Evolutionary conservation across 2,113 vertebrate genomes (phyloP).

Genomic region (Melanerpes aurifrons): DNA sequence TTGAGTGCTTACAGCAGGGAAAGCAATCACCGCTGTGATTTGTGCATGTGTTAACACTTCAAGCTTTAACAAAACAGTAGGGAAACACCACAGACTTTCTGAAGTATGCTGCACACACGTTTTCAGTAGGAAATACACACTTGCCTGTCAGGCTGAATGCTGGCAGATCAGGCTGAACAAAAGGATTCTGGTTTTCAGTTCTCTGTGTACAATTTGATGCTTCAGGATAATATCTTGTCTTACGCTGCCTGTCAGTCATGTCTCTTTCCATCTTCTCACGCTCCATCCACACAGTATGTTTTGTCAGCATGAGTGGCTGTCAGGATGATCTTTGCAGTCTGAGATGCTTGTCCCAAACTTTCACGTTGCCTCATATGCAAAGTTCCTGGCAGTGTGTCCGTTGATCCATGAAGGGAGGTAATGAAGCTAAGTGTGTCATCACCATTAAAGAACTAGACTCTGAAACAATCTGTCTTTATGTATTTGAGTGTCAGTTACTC

Average conservation of each 20-base stretch:
- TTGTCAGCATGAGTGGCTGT: neutral
- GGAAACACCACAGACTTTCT: neutral
- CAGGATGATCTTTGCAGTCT: neutral
- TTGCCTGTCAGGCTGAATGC: neutral
- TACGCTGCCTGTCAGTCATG: accelerated
- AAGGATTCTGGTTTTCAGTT: neutral
- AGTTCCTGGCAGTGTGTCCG: neutral
- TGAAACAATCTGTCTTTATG: neutral
- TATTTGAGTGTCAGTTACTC: neutral
- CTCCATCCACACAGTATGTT: neutral
- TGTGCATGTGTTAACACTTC: neutral
- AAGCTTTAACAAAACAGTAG: neutral
- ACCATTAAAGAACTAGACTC: neutral
- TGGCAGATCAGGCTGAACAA: neutral
- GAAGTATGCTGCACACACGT: accelerated
- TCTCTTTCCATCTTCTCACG: neutral
- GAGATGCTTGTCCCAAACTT: neutral
- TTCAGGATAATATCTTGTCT: neutral
- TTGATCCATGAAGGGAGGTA: neutral
- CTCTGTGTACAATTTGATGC: neutral
- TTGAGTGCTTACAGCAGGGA: neutral
- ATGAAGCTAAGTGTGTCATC: neutral
- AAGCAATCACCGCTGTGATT: neutral
- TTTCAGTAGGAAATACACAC: neutral
- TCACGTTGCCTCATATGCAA: accelerated